Base-by-base conservation (phyloP, 2,797 vertebrate species). In the Bradypodion ventrale region DNA sequence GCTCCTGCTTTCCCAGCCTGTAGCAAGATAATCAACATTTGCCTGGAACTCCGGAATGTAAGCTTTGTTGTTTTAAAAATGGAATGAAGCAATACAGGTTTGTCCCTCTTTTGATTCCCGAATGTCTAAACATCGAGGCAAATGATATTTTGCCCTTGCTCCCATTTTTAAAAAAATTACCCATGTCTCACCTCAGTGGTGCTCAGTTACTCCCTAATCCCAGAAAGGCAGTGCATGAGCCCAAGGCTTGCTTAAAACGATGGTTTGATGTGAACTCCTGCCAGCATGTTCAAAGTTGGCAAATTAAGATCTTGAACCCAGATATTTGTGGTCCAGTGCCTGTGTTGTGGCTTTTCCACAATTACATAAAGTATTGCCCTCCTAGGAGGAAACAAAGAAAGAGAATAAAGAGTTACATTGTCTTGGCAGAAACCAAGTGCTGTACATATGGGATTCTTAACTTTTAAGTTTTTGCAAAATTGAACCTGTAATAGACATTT, bases 311-410 rank as follows among this genome's bases (percentile, higher is more conserved):
- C 19, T 13, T 63, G 80, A 82, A 63, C 7, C 23, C 37, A 42
- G 56, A 12, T 15, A 25, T 82, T 7, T 4, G 12, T 25, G 25
- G n/a, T 35, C 7, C 42, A 63, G 74, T 59, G 13, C 15, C 52
- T 46, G 29, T 9, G 35, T 52, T 59, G 21, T 76, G 70, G 32
- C 63, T 84, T 88, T 90, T 87, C 91, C 87, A 60, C 66, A 70
- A 56, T 12, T 10, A 29, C 4, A 42, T 27, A 80, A 59, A 70
- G 35, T 79, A 0, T 75, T 87, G 74, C 78, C 79, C 82, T 29
- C 56, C 23, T 83, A 82, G 89, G 4, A 93, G 90, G 91, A 91
- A 92, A 90, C 88, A 93, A 85, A 85, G 89, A 12, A 56, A 42
- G 35, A 60, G 56, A 62, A 12, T 40, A 80, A 68, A 69, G 29